Conservation (phyloP, 2,888 invertebrate genomes). For the Apotomis capreana region DNA sequence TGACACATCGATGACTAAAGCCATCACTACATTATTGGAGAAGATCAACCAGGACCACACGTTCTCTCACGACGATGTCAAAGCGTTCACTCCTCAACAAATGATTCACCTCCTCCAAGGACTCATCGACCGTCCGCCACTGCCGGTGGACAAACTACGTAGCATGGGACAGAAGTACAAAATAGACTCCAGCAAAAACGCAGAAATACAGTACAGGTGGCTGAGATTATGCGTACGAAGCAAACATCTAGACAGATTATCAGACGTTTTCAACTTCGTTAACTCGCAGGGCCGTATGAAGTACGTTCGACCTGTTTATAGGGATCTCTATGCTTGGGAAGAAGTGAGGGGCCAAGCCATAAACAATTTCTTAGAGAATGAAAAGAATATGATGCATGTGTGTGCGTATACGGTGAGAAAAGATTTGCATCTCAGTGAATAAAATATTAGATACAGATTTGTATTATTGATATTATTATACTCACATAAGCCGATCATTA, state of each 20-base stretch:
- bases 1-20: constrained; percentile 86
- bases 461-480: constrained; percentile 17
- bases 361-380: constrained; percentile 87
- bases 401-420: constrained; percentile 88
- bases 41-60: constrained; percentile 66
- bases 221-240: constrained; percentile 90
- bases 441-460: constrained; percentile 39
- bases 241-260: constrained; percentile 86
- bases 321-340: constrained; percentile 92
- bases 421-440: constrained; percentile 85
- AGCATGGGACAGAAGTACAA: constrained; percentile 83
- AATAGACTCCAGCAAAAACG: constrained; percentile 86
- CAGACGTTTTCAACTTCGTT: constrained; percentile 89
- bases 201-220: constrained; percentile 92
- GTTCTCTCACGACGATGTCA: constrained; percentile 79
- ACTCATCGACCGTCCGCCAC: constrained; percentile 82
- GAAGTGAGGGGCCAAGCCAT: constrained; percentile 86
- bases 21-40: constrained; percentile 82
- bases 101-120: constrained; percentile 87
- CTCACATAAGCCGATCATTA: constrained; percentile 36
- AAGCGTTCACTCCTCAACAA: constrained; percentile 85
- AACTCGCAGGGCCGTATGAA: constrained; percentile 96
- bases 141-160: constrained; percentile 80
- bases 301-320: constrained; percentile 93
- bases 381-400: constrained; percentile 92